Base-by-base conservation (phyloP, 2,113 vertebrate genomes). In the Lonchura striata region DNA sequence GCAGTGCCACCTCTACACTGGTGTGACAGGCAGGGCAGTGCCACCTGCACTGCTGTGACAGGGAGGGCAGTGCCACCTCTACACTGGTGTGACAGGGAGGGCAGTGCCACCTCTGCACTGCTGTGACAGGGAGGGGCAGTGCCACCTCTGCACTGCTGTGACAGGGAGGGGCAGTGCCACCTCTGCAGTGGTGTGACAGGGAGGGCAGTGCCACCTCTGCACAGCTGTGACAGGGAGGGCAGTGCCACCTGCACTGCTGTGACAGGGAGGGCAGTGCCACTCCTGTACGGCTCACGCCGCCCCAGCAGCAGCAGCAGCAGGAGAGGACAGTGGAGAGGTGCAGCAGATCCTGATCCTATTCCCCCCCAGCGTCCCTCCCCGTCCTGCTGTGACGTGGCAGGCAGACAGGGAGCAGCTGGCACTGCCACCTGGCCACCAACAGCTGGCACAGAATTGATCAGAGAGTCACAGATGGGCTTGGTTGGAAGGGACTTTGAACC, bases 321-420 rank as follows among this genome's bases (percentile, higher is more conserved):
- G 11, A 4, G 23, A 25, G 57, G 30, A 13, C 21, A 30, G 12
- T 0, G 57, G 7, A 7, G 44, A 0, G 11, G 8, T 18, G 22
- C 41, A 0, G 20, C 0, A 0, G 10, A 2, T 10, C 66, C 4
- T 13, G 31, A 7, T 3, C 42, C 35, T 1, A 7, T 3, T 22
- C 44, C 8, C 42, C 28, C 6, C 10, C 35, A 5, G 0, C 0
- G 0, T 19, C 37, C 52, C 22, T 2, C 1, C 31, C 20, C 11
- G 10, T 16, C 56, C 10, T 17, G 33, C 35, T 44, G 64, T 7
- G 11, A 13, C 0, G 2, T 8, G 4, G 46, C 0, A 0, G 11
- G 63, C 21, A 24, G 1, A 5, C 17, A 2, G 0, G 13, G 76
- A 49, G 33, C 84, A 47, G 77, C 7, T 15, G 24, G 82, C 66